These are phyloP conservation scores for Leucoraja ocellata DNA, from an alignment of 2,797 vertebrate genomes.

Conservation along the genomic window DNA sequence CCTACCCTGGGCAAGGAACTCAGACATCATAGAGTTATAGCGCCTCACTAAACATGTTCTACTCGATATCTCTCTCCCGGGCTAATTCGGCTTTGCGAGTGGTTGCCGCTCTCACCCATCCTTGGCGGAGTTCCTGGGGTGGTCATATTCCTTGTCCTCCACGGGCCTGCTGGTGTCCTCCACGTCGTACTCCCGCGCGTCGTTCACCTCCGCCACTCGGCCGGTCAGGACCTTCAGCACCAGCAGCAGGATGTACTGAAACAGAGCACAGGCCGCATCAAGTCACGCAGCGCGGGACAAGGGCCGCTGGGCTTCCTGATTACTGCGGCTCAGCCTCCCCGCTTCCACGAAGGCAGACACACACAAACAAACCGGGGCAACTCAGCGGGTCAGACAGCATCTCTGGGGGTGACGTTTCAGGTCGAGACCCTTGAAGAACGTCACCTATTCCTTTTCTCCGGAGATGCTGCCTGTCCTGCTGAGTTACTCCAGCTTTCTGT, in stretches of 20 bases:
- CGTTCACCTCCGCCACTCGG: slow-evolving; percentile 79
- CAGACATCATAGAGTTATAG: too few relatives aligned
- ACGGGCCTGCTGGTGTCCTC: slow-evolving; percentile 50
- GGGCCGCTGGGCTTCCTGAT: neutral
- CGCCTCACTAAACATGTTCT: neutral
- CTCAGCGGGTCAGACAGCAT: too few relatives aligned
- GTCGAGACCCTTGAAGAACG: too few relatives aligned
- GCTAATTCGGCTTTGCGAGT: neutral
- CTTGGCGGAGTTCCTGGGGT: slow-evolving; percentile 55
- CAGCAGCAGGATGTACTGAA: slow-evolving; percentile 83
- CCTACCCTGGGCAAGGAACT: too few relatives aligned
- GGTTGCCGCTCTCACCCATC: slow-evolving; percentile 56
- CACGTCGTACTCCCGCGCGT: slow-evolving; percentile 80
- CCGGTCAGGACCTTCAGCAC: slow-evolving; percentile 80
- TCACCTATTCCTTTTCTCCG: too few relatives aligned
- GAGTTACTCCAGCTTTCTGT: too few relatives aligned
- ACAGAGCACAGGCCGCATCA: neutral
- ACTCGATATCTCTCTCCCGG: neutral
- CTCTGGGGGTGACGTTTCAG: too few relatives aligned
- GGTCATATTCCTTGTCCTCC: slow-evolving; percentile 37
- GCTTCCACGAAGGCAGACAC: too few relatives aligned
- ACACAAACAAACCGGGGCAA: too few relatives aligned
- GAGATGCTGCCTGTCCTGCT: too few relatives aligned
- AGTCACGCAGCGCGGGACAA: neutral
- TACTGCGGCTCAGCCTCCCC: neutral